Evolutionary conservation across 2,797 vertebrate species (phyloP), one percentile per base, ranked within the genome.

Genomic region (Premnoplex brunnescens): DNA sequence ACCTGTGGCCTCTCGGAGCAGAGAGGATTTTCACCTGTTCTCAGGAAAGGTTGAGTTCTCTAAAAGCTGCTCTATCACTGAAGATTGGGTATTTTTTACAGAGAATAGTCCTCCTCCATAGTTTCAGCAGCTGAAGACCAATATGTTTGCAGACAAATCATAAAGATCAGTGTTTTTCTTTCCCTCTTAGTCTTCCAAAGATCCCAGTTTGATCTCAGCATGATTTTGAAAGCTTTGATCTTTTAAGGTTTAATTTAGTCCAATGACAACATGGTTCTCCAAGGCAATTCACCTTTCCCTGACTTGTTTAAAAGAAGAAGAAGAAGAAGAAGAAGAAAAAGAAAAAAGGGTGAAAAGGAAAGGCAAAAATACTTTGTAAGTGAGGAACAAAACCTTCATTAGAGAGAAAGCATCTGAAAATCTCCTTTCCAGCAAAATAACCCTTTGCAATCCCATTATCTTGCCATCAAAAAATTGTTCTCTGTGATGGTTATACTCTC

Each of bases 221-320:
- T 93, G 96, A 87, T 93, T 96, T 97, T 96, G 89, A 96, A 93
- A 92, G 83, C 94, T 96, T 97, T 97, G 94, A 95, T 97, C 91
- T 96, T 85, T 78, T 79, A 94, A 92, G 83, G 64, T 90, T 93
- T 94, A 95, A 95, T 96, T 96, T 94, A 95, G 92, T 88, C 88
- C 94, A 92, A 30, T 94, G 91, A 87, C 89, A 95, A 93, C 83
- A 19, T 2, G 7, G 41, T 71, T 95, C 87, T 95, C 72, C 68
- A 95, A 95, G 85, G 93, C 92, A 91, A 85, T 88, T 95, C 94
- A 95, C 96, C 92, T 96, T 95, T 95, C 43, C 26, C 80, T 93
- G 93, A 79, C 87, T 95, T 88, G 67, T 87, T 96, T 93, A 74
- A 96, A 89, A 86, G 72, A 76, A 87, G 55, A 63, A 78, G 44